These are phyloP conservation scores for Siphlonurus alternatus DNA, from an alignment of 2,888 invertebrate species.

Conservation along the genomic window DNA sequence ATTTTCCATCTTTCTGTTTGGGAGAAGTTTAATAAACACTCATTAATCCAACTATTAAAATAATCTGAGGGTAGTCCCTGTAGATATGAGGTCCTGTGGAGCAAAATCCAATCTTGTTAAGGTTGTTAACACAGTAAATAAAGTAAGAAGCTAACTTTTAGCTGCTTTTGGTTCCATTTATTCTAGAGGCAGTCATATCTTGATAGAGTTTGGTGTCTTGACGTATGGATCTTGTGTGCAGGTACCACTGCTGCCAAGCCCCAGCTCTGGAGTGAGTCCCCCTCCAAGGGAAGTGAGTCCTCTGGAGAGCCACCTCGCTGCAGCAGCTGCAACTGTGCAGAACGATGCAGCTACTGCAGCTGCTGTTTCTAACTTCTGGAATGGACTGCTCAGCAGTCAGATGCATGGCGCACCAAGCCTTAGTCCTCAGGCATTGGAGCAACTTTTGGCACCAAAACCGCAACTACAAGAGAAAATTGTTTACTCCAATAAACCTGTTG, in stretches of 20 bases:
- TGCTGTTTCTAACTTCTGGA: slow-evolving; percentile 13
- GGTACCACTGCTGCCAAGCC: slow-evolving; percentile 22
- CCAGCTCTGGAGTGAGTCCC: slow-evolving; percentile 17
- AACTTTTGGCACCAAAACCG: slow-evolving; percentile 7
- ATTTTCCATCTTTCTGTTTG: no score
- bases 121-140: no score
- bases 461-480: slow-evolving; percentile 9
- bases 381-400: slow-evolving; percentile 12
- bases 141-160: no score
- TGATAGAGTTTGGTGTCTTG: no score
- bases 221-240: no score
- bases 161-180: no score
- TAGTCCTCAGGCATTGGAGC: neutral
- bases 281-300: slow-evolving; percentile 16
- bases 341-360: slow-evolving; percentile 10
- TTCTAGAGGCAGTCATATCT: no score
- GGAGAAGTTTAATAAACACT: no score
- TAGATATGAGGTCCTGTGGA: no score
- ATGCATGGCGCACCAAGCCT: slow-evolving; percentile 9
- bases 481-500: slow-evolving; percentile 4
- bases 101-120: no score
- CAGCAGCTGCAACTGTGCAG: slow-evolving; percentile 4
- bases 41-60: no score
- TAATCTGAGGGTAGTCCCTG: no score
- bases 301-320: neutral